Evolutionary conservation across 1,140 invertebrate genomes (phyloP), one percentile per base, ranked within the genome.

Genomic region (Pygmarrhopalites habei): DNA sequence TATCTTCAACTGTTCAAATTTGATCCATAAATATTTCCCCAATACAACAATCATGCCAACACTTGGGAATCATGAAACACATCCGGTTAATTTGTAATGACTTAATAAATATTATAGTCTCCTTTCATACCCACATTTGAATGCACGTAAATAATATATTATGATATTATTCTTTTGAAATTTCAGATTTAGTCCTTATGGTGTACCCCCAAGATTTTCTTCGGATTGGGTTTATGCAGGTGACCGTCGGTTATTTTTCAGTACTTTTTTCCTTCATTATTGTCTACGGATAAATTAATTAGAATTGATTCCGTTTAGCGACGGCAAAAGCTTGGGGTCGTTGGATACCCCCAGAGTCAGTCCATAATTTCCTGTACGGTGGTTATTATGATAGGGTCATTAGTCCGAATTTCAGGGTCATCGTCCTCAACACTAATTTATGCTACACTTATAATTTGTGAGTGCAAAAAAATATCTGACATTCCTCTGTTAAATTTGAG

Each of bases 1-100:
- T 10, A 75, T 83, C 15, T 64, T 77, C 30, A 73, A 75, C 44
- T 73, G 79, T 4, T 77, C 78, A 2, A 59, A 75, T 17, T 66
- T 80, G 28, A 74, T 85, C 56, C 67, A 75, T 17, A 72, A 79
- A 39, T 78, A 78, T 64, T 82, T 86, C 65, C 82, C 83, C 1
- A 73, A 76, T 26, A 79, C 76, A 25, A 76, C 75, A 1, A 76
- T 86, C 21, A 83, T 80, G 67, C 78, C 81, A 7, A 77, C 81
- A 2, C 69, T 86, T 26, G 83, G 84, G 17, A 86, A 86, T 72
- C 84, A 86, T 68, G 84, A 86, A 23, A 56, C 80, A 60, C 75
- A 79, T 56, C 84, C 84, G 25, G 78, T 81, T 5, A 81, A 83
- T 75, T 77, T 81, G 80, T 67, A 66, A 61, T 21, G 46, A 55